Evolutionary conservation across 2,797 vertebrate genomes (phyloP).

Genomic region (Pseudochirops cupreus): DNA sequence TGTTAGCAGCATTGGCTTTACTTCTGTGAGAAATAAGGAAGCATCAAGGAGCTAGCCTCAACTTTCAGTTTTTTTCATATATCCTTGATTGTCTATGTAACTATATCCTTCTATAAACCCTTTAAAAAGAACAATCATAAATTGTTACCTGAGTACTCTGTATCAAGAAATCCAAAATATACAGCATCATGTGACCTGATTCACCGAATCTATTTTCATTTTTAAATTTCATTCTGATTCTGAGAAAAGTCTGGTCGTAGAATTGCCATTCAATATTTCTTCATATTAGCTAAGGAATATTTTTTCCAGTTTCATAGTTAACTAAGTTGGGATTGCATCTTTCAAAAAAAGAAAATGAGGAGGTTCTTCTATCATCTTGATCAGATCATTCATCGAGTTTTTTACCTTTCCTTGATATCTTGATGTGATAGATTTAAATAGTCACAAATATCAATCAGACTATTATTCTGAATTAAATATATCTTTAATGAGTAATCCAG

Average conservation of each 20-base stretch:
- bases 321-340: background rate
- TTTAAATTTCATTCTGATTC: background rate
- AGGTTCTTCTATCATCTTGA: background rate
- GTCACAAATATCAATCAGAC: too few species aligned
- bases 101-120: background rate
- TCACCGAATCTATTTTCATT: background rate
- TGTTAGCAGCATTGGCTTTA: background rate
- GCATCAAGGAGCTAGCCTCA: background rate
- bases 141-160: background rate
- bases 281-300: background rate
- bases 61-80: background rate
- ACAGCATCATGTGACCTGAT: too few species aligned
- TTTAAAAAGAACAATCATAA: background rate
- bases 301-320: background rate
- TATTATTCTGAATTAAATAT: background rate
- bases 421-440: background rate
- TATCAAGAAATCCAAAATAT: background rate
- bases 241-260: background rate
- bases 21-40: background rate
- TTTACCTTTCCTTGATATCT: background rate
- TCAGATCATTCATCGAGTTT: background rate
- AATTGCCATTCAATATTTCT: background rate
- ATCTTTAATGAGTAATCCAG: background rate
- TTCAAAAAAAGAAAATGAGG: background rate
- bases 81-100: background rate